Base-by-base conservation (phyloP, 2,888 invertebrate species). In the Aspidiotus rigidus region DNA sequence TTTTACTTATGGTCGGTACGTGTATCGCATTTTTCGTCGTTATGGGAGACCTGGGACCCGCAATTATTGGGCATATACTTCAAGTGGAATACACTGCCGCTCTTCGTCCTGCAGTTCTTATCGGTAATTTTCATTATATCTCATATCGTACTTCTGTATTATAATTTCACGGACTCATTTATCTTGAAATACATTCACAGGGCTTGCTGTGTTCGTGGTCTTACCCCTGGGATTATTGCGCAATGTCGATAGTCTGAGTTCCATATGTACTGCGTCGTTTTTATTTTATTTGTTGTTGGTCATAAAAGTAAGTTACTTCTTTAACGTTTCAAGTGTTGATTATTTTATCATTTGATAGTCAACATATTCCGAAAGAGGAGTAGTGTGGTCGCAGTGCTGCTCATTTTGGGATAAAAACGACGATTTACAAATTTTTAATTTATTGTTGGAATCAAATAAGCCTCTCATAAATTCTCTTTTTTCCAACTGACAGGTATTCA, bases 1-100 rank as follows among this genome's bases (percentile, higher is more conserved):
- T 97, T 75, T 93, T 95, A 0, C 93, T 95, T 76, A 83, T 97
- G 63, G 83, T 97, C 78, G 97, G 97, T 10, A 94, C 96, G 0
- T 91, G 94, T 75, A 89, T 98, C 67, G 96, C 97, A 7, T 97
- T 93, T 78, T 93, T 94, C 78, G 96, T 98, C 16, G 93, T 98
- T n/a, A 92, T 98, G 73, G 98, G 98, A 0, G 98, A 98, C 78
- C 81, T 98, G 60, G 95, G 94, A 0, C 97, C 98, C 16, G 89
- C 89, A 76, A 92, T 97, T 70, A 81, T 94, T 16, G 85, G 89
- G 0, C 90, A 93, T 77, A 81, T 90, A 74, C 83, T 91, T 64
- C 83, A 85, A 62, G 81, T 89, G 42, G 85, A 85, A 74, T 86
- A 86, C 71, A 69, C 69, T 16, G 84, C 84, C 73, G 85, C 83